A percentile compares a stretch with the other conserved stretches of the same genome.
These are phyloP conservation scores for Malthinus flaveolus DNA, from an alignment of 2,888 invertebrate genomes.

Conservation along the genomic window DNA sequence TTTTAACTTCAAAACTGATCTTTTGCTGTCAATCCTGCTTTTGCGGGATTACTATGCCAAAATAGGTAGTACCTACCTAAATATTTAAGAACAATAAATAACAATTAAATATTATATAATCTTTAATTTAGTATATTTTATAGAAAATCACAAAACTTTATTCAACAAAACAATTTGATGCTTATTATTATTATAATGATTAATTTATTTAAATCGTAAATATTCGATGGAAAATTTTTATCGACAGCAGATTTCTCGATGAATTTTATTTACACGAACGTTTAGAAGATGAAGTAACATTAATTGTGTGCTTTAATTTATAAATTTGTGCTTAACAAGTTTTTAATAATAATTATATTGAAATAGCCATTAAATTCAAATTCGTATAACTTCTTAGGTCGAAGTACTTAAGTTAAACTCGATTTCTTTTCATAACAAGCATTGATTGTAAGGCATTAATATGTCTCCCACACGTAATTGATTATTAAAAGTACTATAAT, in stretches of 20 bases:
- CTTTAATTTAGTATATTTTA: too few species aligned
- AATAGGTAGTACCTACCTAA: too few species aligned
- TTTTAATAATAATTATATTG: constrained; percentile 6
- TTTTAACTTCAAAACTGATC: too few species aligned
- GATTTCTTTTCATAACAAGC: constrained; percentile 3
- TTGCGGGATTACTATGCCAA: too few species aligned
- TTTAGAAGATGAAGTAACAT: constrained; percentile 5
- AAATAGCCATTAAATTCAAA: background rate
- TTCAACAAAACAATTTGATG: background rate
- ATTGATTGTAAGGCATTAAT: constrained; percentile 23
- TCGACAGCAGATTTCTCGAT: constrained; percentile 3
- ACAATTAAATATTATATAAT: too few species aligned
- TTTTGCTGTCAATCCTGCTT: too few species aligned
- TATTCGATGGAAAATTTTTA: constrained; percentile 15
- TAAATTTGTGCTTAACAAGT: constrained; percentile 19
- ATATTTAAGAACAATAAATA: too few species aligned
- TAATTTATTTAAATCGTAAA: constrained; percentile 4
- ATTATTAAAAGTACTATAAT: constrained; percentile 11
- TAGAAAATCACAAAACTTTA: background rate
- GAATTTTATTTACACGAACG: constrained; percentile 4
- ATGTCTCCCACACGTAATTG: constrained; percentile 20
- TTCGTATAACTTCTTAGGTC: too few species aligned
- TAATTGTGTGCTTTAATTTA: constrained; percentile 13
- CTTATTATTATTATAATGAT: background rate
- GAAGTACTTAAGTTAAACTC: background rate